phyloP scores from a whole-genome alignment of 2,888 invertebrate genomes.

The Ceriagrion tenellum region DNA sequence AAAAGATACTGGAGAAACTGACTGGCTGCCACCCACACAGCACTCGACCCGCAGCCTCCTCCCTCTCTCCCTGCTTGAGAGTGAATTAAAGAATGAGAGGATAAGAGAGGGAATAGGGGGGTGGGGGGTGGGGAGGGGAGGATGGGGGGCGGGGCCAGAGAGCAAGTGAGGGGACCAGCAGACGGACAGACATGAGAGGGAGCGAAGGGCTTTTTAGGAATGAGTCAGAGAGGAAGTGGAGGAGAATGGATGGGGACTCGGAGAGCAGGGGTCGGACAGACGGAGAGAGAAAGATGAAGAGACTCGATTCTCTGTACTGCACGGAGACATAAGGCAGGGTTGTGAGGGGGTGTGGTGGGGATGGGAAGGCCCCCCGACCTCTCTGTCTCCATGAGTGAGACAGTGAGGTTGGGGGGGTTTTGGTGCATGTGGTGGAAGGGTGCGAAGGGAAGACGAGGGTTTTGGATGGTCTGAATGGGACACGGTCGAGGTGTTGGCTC shows the following conservation, averaged over 20 bases:
- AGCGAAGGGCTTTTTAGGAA: slow-evolving; percentile 33
- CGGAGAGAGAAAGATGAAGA: not conserved
- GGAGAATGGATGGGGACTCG: not conserved
- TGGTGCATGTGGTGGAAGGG: not conserved
- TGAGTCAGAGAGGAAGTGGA: slow-evolving; percentile 56
- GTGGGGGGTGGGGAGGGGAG: not conserved
- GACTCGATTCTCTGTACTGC: not conserved
- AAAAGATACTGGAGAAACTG: not conserved
- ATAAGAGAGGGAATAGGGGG: not conserved
- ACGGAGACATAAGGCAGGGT: too few relatives aligned
- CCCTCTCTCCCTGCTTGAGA: slow-evolving; percentile 6
- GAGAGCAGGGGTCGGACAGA: not conserved
- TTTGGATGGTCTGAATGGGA: not conserved
- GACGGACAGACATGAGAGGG: too few relatives aligned
- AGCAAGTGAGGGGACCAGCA: too few relatives aligned
- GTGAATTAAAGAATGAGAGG: slow-evolving; percentile 41
- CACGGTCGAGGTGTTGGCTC: not conserved
- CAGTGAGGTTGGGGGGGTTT: not conserved
- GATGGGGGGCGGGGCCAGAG: too few relatives aligned
- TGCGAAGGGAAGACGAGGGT: not conserved
- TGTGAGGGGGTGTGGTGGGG: too few relatives aligned
- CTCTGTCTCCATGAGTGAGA: not conserved
- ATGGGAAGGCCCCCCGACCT: too few relatives aligned
- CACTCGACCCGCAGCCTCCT: not conserved
- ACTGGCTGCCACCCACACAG: too few relatives aligned